Conservation (phyloP, 1,140 invertebrate genomes). For the Brachionus asplanchnoidis region DNA sequence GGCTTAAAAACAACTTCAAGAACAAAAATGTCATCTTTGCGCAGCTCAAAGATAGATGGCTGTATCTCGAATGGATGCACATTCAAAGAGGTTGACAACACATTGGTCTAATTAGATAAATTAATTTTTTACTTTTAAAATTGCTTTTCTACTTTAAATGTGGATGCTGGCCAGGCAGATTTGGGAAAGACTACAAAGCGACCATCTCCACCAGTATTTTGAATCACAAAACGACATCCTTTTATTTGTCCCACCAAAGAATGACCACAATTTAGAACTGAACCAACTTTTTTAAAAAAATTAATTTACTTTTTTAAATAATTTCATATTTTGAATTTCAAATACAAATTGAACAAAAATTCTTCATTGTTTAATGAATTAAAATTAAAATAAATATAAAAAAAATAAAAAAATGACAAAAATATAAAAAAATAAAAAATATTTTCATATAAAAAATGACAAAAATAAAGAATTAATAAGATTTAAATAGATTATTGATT, state of each 20-base stretch:
- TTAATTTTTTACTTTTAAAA: not conserved
- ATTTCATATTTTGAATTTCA: no score
- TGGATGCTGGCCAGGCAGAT: constrained; percentile 52
- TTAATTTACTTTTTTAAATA: not conserved
- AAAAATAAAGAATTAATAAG: no score
- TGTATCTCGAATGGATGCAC: constrained; percentile 52
- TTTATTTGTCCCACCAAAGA: constrained; percentile 53
- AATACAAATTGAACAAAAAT: no score
- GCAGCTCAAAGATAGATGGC: constrained; percentile 53
- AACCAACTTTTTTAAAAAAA: constrained; percentile 49
- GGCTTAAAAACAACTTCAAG: constrained; percentile 54
- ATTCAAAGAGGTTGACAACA: constrained; percentile 46
- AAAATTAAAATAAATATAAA: no score
- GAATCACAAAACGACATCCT: constrained; percentile 49
- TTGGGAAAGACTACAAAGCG: constrained; percentile 53
- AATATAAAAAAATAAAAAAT: no score
- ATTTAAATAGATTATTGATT: no score
- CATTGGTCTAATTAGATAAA: constrained; percentile 47
- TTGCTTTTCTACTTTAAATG: constrained; percentile 51
- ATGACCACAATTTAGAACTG: constrained; percentile 50
- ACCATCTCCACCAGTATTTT: constrained; percentile 53
- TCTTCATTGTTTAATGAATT: no score
- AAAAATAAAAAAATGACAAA: no score
- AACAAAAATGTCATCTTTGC: constrained; percentile 47
- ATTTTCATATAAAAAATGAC: no score